A percentile compares a stretch with the other conserved stretches of the same genome.
These are phyloP conservation scores for Piaya cayana DNA, from an alignment of 2,113 vertebrate genomes.

Conservation along the genomic window DNA sequence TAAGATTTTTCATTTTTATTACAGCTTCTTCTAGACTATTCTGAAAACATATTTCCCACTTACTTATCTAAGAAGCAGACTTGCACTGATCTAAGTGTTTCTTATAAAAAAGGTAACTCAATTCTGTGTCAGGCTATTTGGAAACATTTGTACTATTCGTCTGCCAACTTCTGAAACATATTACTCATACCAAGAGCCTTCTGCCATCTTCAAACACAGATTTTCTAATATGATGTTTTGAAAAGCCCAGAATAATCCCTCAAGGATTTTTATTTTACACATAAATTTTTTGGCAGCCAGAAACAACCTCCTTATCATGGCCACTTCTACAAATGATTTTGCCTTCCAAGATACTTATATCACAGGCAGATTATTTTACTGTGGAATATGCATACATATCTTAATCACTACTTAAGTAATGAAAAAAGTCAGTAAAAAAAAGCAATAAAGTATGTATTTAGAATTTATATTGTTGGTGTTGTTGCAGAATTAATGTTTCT, in stretches of 20 bases:
- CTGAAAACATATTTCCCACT: constrained; percentile 14
- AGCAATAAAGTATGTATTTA: background rate
- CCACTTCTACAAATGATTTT: background rate
- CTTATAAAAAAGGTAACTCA: constrained; percentile 30
- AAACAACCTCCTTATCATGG: background rate
- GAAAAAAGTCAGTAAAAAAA: background rate
- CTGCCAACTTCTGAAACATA: constrained; percentile 53
- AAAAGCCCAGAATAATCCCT: constrained; percentile 23
- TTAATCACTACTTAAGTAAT: background rate
- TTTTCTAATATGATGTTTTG: constrained; percentile 21
- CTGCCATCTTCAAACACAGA: constrained; percentile 34
- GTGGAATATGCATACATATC: background rate
- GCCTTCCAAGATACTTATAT: background rate
- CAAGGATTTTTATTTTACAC: constrained; percentile 4
- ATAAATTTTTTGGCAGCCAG: background rate
- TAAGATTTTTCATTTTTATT: constrained; percentile 12
- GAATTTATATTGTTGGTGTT: background rate
- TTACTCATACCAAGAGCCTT: constrained; percentile 45
- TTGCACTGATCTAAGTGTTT: constrained; percentile 2
- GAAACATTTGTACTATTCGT: constrained; percentile 36
- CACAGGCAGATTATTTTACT: background rate
- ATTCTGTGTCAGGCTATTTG: constrained; percentile 34
- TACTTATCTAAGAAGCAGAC: constrained; percentile 3
- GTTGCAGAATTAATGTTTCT: background rate
- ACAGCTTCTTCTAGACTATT: background rate